Percentiles rank a stretch among this genome's conserved stretches.
These are phyloP conservation scores for Trachelipus rathkii DNA, from an alignment of 1,140 invertebrate genomes.

Conservation along the genomic window DNA sequence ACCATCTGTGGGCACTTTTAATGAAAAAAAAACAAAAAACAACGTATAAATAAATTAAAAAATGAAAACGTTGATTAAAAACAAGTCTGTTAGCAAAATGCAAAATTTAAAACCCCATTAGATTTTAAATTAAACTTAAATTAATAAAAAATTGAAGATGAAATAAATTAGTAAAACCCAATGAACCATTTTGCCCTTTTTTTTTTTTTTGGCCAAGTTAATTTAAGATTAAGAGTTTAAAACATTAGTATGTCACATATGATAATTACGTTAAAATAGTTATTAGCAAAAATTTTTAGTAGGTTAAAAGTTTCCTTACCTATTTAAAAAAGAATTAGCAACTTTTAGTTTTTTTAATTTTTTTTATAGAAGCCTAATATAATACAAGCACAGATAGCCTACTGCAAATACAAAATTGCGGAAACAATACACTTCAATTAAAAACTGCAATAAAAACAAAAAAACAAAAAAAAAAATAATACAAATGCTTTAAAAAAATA, in stretches of 20 bases:
- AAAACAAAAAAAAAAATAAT: neutral
- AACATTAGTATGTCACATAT: too few relatives aligned
- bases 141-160: too few relatives aligned
- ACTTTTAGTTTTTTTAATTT: neutral
- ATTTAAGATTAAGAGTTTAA: too few relatives aligned
- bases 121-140: too few relatives aligned
- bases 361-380: neutral
- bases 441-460: conserved; percentile 3
- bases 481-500: too few relatives aligned
- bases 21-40: conserved; percentile 26
- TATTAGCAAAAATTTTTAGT: too few relatives aligned
- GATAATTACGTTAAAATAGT: too few relatives aligned
- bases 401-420: neutral
- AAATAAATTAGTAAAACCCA: too few relatives aligned
- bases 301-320: neutral
- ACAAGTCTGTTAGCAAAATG: neutral
- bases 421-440: neutral
- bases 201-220: too few relatives aligned
- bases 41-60: neutral
- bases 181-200: too few relatives aligned
- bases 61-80: neutral
- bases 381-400: neutral
- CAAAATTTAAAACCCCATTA: too few relatives aligned
- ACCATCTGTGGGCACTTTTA: conserved; percentile 81
- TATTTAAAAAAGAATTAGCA: neutral